Conservation (phyloP, 2,113 vertebrate species). For the Gadus macrocephalus region DNA sequence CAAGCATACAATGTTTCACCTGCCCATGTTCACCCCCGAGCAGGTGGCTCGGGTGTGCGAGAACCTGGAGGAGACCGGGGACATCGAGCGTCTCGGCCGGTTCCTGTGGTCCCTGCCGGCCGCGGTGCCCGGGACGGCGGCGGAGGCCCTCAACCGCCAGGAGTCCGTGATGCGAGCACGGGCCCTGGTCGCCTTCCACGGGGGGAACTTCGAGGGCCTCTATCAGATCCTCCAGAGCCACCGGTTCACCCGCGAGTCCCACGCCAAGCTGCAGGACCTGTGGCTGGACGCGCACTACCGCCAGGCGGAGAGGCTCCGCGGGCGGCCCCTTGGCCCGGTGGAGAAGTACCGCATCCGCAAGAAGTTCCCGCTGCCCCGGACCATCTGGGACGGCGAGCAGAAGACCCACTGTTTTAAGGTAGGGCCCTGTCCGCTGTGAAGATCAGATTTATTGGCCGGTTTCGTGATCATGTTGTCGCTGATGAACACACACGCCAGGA, state of each 20-base stretch:
- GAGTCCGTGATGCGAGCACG: conserved; percentile 77
- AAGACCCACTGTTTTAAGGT: conserved; percentile 82
- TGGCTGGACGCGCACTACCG: conserved; percentile 80
- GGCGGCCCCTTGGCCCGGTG: conserved; percentile 73
- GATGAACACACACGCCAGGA: too few species aligned
- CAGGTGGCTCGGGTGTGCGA: conserved; percentile 79
- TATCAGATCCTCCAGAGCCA: conserved; percentile 77
- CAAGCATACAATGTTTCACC: conserved; percentile 65
- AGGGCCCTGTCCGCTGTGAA: background rate
- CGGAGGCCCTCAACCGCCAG: conserved; percentile 72
- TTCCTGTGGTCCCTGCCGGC: conserved; percentile 78
- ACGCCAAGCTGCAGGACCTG: conserved; percentile 77
- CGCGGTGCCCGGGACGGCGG: conserved; percentile 67
- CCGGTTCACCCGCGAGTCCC: conserved; percentile 75
- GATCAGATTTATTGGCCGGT: too few species aligned
- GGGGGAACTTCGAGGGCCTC: conserved; percentile 74
- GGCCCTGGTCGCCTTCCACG: conserved; percentile 76
- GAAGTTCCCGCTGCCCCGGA: conserved; percentile 78
- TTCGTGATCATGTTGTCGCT: too few species aligned
- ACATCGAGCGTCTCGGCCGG: conserved; percentile 76
- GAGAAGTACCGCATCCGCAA: conserved; percentile 81
- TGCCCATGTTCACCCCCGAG: conserved; percentile 77
- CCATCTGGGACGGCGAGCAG: conserved; percentile 81
- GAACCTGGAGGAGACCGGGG: conserved; percentile 78
- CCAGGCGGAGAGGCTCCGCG: conserved; percentile 75